Evolutionary conservation across 2,797 vertebrate species (phyloP).

Genomic region (Limnodromus scolopaceus): DNA sequence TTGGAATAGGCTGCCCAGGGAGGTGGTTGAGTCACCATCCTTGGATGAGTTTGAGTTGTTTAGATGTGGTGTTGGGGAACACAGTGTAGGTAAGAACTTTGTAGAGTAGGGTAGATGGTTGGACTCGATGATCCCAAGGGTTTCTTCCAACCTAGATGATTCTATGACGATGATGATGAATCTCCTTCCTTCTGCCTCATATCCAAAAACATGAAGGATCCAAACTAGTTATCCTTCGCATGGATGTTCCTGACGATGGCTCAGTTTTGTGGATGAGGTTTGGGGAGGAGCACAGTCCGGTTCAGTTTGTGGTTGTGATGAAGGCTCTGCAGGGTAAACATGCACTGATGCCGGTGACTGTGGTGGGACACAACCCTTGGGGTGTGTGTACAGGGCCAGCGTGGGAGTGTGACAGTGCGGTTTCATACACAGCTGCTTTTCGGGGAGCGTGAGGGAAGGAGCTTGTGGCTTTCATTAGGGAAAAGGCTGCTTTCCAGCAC

Average conservation of each 20-base stretch:
- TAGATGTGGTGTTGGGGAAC: no score
- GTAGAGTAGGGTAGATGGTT: no score
- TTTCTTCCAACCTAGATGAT: no score
- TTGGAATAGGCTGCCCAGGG: no score
- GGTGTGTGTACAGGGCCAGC: rapidly evolving
- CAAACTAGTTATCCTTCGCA: background rate
- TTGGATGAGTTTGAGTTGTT: no score
- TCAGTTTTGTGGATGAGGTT: background rate
- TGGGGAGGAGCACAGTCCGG: background rate
- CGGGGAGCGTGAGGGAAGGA: background rate
- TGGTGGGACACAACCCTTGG: rapidly evolving
- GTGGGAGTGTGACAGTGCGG: background rate
- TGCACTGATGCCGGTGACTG: rapidly evolving
- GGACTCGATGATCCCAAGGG: no score
- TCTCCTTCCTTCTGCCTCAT: background rate
- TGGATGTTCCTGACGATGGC: background rate
- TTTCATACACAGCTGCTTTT: background rate
- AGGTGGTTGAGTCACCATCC: no score
- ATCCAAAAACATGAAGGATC: background rate
- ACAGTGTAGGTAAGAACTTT: no score
- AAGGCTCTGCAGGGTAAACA: background rate
- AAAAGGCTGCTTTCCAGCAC: background rate
- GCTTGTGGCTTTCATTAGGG: background rate
- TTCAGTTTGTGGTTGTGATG: rapidly evolving
- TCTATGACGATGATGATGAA: rapidly evolving